Evolutionary conservation across 2,888 invertebrate genomes (phyloP).

Genomic region (Pantelozetes paolii): DNA sequence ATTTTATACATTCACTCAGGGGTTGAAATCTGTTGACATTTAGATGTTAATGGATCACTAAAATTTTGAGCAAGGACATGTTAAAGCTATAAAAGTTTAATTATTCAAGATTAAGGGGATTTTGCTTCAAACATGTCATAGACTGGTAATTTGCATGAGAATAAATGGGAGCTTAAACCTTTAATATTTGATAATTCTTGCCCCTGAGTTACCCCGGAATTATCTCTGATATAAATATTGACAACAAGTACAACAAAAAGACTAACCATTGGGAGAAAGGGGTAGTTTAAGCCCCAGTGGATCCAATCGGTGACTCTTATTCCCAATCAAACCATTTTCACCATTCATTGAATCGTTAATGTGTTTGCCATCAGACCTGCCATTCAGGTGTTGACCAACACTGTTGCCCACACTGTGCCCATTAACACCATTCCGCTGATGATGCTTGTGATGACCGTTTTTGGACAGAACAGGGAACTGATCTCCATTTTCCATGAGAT

Average conservation of each 20-base stretch:
- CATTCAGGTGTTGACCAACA: not conserved
- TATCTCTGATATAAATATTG: too few species aligned
- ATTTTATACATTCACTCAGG: too few species aligned
- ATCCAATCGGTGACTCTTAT: constrained; percentile 49
- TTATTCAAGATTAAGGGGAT: too few species aligned
- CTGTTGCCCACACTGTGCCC: not conserved
- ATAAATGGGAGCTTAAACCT: too few species aligned
- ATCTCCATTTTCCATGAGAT: not conserved
- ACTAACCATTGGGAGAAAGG: constrained; percentile 60
- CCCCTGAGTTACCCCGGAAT: too few species aligned
- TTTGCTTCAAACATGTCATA: too few species aligned
- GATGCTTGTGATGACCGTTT: not conserved
- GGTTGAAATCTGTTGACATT: too few species aligned
- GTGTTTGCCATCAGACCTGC: not conserved
- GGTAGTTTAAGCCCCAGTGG: constrained; percentile 56
- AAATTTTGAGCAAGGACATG: too few species aligned
- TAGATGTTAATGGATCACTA: too few species aligned
- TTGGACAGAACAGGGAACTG: not conserved
- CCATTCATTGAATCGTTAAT: constrained; percentile 13
- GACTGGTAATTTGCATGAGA: too few species aligned
- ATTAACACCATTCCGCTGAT: not conserved
- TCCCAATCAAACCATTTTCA: constrained; percentile 30
- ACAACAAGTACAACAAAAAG: constrained; percentile 39
- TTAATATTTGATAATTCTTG: too few species aligned
- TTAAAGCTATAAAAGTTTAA: too few species aligned